These are phyloP conservation scores for Mus caroli DNA, from an alignment of 2,797 vertebrate species.

Conservation along the genomic window DNA sequence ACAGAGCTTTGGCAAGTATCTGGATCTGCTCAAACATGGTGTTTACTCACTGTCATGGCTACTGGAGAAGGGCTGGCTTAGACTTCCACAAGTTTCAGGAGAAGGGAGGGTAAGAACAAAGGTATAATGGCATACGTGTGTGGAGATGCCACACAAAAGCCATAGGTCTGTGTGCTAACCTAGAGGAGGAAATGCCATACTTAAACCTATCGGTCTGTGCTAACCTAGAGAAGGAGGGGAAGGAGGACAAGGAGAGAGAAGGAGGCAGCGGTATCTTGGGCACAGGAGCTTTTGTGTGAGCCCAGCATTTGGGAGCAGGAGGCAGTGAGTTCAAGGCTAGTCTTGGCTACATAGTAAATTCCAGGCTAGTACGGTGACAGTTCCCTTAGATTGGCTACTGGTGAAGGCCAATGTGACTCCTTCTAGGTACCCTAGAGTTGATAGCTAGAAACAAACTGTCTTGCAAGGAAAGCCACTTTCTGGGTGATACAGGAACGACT, in stretches of 20 bases:
- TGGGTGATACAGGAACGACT: background rate
- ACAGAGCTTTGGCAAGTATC: background rate
- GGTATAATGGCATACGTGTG: background rate
- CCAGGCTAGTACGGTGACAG: background rate
- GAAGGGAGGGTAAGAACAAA: background rate
- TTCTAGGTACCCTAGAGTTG: background rate
- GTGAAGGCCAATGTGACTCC: background rate
- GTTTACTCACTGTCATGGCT: background rate
- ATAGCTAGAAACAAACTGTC: background rate
- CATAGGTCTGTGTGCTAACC: background rate
- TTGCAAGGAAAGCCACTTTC: background rate
- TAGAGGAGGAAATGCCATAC: too few species aligned
- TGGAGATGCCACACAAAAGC: too few species aligned
- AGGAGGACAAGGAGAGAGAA: background rate
- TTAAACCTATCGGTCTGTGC: too few species aligned
- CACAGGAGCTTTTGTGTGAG: background rate
- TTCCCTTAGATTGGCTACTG: background rate
- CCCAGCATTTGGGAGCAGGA: background rate
- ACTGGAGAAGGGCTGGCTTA: background rate
- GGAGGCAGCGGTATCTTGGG: background rate
- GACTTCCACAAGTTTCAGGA: background rate
- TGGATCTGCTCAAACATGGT: background rate
- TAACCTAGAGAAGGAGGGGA: background rate
- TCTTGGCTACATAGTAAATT: background rate
- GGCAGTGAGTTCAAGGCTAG: background rate